Evolutionary conservation across 2,113 vertebrate genomes (phyloP).

Genomic region (Gymnogyps californianus): DNA sequence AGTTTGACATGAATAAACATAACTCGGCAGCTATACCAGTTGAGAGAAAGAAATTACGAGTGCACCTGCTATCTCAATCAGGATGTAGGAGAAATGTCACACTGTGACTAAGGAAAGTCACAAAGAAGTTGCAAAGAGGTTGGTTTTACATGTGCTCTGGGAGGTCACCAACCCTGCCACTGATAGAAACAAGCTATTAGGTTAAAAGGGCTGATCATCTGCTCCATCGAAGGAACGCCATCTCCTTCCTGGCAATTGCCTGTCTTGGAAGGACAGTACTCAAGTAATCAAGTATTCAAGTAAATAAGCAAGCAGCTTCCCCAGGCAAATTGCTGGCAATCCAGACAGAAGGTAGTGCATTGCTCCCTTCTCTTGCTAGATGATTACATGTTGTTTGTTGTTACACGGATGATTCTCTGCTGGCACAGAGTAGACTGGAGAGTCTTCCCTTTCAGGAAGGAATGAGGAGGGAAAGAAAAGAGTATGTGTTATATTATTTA

Average conservation of each 20-base stretch:
- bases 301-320: neutral
- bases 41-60: neutral
- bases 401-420: neutral
- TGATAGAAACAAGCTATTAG: neutral
- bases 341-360: neutral
- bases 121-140: neutral
- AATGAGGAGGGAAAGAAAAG: neutral
- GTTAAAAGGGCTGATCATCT: neutral
- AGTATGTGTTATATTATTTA: neutral
- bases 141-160: neutral
- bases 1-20: neutral
- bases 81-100: neutral
- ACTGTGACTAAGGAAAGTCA: neutral
- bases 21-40: neutral
- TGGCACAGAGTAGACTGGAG: neutral
- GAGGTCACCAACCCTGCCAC: neutral
- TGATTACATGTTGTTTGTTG: neutral
- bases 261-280: neutral
- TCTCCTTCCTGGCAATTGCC: neutral
- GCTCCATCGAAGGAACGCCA: neutral
- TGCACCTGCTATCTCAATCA: neutral
- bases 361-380: neutral
- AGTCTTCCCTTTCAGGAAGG: neutral
- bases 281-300: neutral
- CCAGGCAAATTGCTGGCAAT: neutral